These are phyloP conservation scores for Oncorhynchus keta DNA, from an alignment of 2,113 vertebrate genomes.

Conservation along the genomic window DNA sequence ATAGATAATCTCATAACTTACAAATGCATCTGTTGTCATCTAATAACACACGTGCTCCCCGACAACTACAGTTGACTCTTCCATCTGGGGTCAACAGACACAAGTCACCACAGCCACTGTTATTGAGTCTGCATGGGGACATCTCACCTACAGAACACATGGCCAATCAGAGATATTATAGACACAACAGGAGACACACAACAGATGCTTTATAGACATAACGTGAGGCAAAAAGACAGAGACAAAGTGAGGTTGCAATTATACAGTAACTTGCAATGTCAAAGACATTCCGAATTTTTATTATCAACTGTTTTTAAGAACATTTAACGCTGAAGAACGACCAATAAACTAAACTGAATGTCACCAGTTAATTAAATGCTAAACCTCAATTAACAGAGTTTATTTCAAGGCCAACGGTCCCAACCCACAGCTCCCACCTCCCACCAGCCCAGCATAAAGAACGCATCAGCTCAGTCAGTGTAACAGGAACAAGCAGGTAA, in stretches of 20 bases:
- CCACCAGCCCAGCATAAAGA: not conserved
- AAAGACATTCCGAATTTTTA: too few relatives aligned
- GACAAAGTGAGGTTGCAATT: too few relatives aligned
- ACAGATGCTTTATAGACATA: not conserved
- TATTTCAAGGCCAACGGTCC: too few relatives aligned
- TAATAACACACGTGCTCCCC: constrained; percentile 87
- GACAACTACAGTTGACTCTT: constrained; percentile 91
- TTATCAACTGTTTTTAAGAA: too few relatives aligned
- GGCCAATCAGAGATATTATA: not conserved
- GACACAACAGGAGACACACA: not conserved
- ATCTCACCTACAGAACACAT: constrained; percentile 81
- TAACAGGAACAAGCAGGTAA: constrained; percentile 1
- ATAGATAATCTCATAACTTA: constrained; percentile 75
- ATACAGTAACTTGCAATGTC: too few relatives aligned
- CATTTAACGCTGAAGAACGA: too few relatives aligned
- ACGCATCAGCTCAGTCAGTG: not conserved
- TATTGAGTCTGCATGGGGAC: constrained; percentile 87
- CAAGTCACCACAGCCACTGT: constrained; percentile 94
- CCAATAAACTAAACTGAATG: constrained; percentile 2
- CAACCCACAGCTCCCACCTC: not conserved
- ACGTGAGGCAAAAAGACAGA: too few relatives aligned
- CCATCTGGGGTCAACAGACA: constrained; percentile 90
- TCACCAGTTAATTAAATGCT: not conserved
- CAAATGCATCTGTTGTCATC: constrained; percentile 98
- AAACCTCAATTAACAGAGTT: not conserved